Evolutionary conservation across 2,888 invertebrate genomes (phyloP).

Genomic region (Pseudococcus viburni): DNA sequence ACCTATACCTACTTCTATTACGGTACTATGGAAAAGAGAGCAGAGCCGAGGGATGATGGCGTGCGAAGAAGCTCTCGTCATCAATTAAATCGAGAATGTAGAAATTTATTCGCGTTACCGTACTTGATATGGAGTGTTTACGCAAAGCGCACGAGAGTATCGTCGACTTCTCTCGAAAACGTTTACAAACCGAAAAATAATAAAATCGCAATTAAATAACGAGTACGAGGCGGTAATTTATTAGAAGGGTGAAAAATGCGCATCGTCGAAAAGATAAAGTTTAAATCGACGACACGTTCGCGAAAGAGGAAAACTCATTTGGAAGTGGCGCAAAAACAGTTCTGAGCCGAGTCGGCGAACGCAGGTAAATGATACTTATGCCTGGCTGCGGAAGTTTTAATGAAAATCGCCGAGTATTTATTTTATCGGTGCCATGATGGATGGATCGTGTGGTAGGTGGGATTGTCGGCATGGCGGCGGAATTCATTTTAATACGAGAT

Average conservation of each 20-base stretch:
- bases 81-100: slow-evolving; percentile 47
- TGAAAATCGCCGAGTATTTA: slow-evolving; percentile 36
- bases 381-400: neutral
- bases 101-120: slow-evolving; percentile 20
- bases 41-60: neutral
- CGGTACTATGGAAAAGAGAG: too few relatives aligned
- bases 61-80: slow-evolving; percentile 23
- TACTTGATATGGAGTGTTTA: slow-evolving; percentile 38
- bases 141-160: neutral
- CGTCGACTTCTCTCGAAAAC: neutral
- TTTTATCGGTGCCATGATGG: slow-evolving; percentile 10
- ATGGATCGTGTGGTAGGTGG: neutral
- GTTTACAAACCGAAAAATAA: slow-evolving; percentile 40
- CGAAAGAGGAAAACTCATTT: slow-evolving; percentile 29
- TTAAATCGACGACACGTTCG: slow-evolving; percentile 47
- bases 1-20: neutral
- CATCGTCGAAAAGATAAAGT: slow-evolving; percentile 23
- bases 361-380: slow-evolving; percentile 21
- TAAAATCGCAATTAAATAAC: slow-evolving; percentile 38
- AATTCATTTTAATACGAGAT: neutral
- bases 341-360: neutral
- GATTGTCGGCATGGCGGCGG: neutral
- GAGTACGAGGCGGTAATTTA: slow-evolving; percentile 28
- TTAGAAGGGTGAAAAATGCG: slow-evolving; percentile 55
- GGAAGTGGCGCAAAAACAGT: slow-evolving; percentile 6